Conservation (phyloP, 2,113 vertebrate species). For the Pholis gunnellus region DNA sequence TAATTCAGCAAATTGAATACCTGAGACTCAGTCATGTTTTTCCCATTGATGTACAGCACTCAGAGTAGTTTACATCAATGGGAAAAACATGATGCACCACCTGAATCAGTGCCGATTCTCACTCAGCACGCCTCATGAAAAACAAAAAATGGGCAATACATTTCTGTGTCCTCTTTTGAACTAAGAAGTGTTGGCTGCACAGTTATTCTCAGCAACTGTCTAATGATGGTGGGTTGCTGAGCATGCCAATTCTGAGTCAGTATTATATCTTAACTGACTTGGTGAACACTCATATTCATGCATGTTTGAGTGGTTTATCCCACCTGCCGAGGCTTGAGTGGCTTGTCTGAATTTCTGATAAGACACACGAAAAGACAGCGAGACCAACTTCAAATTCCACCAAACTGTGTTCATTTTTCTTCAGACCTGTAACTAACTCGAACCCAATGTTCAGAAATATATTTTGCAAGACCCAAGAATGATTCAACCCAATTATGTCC, state of each 20-base stretch:
- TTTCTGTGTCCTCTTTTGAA: conserved; percentile 25
- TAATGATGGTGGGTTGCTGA: neutral
- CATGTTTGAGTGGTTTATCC: neutral
- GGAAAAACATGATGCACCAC: conserved; percentile 13
- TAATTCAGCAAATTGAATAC: conserved; percentile 12
- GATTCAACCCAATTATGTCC: neutral
- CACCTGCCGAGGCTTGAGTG: neutral
- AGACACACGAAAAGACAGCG: neutral
- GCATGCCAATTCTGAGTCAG: neutral
- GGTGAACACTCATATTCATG: neutral
- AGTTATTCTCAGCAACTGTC: conserved; percentile 12
- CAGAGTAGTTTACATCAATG: conserved; percentile 22
- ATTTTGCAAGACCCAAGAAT: neutral
- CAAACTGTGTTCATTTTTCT: neutral
- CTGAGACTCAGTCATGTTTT: neutral
- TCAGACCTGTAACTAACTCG: neutral
- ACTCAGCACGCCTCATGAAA: neutral
- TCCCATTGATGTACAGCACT: neutral
- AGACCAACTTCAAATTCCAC: neutral
- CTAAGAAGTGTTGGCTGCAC: neutral
- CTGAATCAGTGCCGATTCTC: conserved; percentile 23
- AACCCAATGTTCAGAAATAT: neutral
- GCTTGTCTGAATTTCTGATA: neutral
- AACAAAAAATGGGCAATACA: conserved; percentile 6
- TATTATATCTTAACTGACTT: conserved; percentile 15